Conservation (phyloP, 2,797 vertebrate species). For the Columba guinea region DNA sequence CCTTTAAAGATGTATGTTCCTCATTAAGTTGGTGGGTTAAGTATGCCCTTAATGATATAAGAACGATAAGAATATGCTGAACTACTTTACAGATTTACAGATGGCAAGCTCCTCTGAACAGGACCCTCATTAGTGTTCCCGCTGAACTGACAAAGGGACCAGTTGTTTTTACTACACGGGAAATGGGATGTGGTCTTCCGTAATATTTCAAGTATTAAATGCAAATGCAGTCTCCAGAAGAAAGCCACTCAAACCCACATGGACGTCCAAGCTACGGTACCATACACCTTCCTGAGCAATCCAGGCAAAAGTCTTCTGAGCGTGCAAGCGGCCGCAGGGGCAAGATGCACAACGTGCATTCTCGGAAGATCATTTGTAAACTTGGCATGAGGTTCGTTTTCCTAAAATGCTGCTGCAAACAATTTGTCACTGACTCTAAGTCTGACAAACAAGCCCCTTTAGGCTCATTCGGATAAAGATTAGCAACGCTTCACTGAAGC, state of each 20-base stretch:
- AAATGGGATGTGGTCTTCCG: neutral
- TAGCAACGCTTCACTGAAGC: neutral
- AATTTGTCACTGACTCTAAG: neutral
- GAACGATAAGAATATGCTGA: neutral
- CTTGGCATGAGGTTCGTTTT: neutral
- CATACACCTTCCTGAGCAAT: neutral
- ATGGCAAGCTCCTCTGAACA: neutral
- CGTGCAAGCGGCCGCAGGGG: neutral
- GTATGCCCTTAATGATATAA: slow-evolving; percentile 11
- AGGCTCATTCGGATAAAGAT: neutral
- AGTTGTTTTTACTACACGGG: neutral
- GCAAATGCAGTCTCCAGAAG: slow-evolving; percentile 19
- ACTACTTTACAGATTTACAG: slow-evolving; percentile 33
- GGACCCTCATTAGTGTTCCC: neutral
- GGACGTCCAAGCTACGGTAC: rapidly evolving
- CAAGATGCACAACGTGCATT: neutral
- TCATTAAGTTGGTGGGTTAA: slow-evolving; percentile 37
- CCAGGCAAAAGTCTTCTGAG: neutral
- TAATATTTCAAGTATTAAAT: neutral
- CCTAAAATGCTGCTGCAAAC: slow-evolving; percentile 11
- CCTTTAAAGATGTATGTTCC: slow-evolving; percentile 27
- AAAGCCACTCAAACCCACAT: neutral
- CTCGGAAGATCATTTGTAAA: neutral
- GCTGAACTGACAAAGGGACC: neutral
- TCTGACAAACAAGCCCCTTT: slow-evolving; percentile 31